Evolutionary conservation across 2,888 invertebrate genomes (phyloP).

Genomic region (Thysanoteuthis rhombus): DNA sequence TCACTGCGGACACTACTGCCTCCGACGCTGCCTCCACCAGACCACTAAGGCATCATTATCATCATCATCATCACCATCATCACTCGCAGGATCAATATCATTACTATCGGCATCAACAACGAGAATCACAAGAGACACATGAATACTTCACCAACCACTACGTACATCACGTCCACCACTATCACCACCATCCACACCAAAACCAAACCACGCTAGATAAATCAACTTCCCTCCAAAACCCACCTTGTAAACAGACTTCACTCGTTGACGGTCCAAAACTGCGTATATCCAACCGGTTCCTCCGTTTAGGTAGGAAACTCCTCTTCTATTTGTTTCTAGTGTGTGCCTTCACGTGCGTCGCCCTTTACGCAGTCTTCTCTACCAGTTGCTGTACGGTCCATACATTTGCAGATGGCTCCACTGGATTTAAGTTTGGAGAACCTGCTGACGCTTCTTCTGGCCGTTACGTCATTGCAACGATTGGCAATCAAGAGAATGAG

Average conservation of each 20-base stretch:
- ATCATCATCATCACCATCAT: background rate
- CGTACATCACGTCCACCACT: background rate
- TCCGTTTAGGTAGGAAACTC: conserved; percentile 12
- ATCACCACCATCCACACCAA: background rate
- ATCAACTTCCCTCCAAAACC: background rate
- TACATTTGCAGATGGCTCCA: background rate
- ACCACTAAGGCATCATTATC: background rate
- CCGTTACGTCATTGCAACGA: background rate
- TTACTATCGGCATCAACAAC: background rate
- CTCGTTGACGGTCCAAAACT: background rate
- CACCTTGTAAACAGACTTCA: background rate
- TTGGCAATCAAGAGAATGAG: background rate
- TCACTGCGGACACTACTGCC: background rate
- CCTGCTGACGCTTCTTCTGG: background rate
- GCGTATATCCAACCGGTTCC: background rate
- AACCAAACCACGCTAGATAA: background rate
- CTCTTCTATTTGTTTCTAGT: background rate
- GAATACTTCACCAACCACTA: background rate
- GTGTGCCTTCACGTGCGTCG: conserved; percentile 23
- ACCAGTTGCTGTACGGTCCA: background rate
- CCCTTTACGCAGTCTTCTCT: conserved; percentile 2
- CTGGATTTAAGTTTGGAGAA: background rate
- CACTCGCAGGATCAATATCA: background rate
- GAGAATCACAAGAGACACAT: background rate
- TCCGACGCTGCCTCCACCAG: background rate